phyloP scores from a whole-genome alignment of 2,797 vertebrate genomes.

The Microchirus variegatus region DNA sequence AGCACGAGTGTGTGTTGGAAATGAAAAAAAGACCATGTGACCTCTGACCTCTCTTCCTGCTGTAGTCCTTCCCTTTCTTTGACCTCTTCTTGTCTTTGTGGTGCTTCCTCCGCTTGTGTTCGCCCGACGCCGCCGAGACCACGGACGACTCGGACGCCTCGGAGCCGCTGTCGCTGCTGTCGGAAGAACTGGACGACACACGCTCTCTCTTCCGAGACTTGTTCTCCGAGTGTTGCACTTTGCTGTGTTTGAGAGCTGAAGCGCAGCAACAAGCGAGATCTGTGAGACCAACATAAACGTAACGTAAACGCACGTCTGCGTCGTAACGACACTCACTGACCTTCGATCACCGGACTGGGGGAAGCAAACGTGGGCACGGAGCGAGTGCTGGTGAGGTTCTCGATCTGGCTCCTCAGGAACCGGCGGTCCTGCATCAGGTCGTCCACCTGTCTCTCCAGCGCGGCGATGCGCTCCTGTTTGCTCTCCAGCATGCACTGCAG shows the following conservation, averaged over 20 bases:
- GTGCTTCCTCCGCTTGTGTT: constrained; percentile 70
- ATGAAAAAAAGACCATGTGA: too few relatives aligned
- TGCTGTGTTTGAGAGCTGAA: constrained; percentile 59
- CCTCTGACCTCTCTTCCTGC: constrained; percentile 80
- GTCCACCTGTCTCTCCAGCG: constrained; percentile 79
- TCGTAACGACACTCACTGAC: constrained; percentile 32
- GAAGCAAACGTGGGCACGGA: constrained; percentile 50
- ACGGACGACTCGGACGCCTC: constrained; percentile 65
- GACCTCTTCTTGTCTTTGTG: constrained; percentile 76
- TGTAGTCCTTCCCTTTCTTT: constrained; percentile 77
- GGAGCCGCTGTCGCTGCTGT: constrained; percentile 57
- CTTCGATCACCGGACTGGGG: constrained; percentile 52
- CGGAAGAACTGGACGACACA: constrained; percentile 62
- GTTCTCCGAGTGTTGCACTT: constrained; percentile 61
- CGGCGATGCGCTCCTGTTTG: constrained; percentile 77
- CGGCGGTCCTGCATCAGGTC: constrained; percentile 81
- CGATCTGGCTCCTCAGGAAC: constrained; percentile 80
- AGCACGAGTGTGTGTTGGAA: too few relatives aligned
- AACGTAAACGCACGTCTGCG: too few relatives aligned
- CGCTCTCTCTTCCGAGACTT: constrained; percentile 73
- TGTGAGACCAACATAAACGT: not conserved
- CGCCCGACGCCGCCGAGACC: constrained; percentile 67
- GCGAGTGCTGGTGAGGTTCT: constrained; percentile 78
- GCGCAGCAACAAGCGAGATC: not conserved
- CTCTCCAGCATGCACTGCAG: constrained; percentile 80